Base-by-base conservation (phyloP, 53 echinoderm and acorn worm species). In the Temnopleurus reevesii region DNA sequence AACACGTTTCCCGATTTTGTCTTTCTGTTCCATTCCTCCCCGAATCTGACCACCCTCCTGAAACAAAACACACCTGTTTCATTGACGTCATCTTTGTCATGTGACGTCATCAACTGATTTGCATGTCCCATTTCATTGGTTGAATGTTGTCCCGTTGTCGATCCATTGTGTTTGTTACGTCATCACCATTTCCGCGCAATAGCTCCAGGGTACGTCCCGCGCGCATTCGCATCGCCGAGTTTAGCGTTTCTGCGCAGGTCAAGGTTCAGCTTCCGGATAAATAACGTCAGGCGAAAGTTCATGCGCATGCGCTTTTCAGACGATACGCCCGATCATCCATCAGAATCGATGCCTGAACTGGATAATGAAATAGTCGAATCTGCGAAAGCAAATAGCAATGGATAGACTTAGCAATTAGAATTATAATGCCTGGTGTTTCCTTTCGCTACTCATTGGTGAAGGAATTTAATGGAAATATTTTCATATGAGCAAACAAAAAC, bases 291-390 rank as follows among this genome's bases (percentile, higher is more conserved):
- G 23, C 65, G 88, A 46, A 87, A 87, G 53, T 87, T 87, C 47
- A 87, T 87, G 71, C 88, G 88, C 88, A 87, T 87, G 88, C 88
- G 88, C 88, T 87, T 87, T 71, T 87, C 88, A 7, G 88, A 87
- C 71, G 88, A 87, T 87, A 87, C 88, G 3, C 88, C 88, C 54
- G 88, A 87, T 34, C 55, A 64, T 31, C 88, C 88, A 0, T 66
- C 66, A 4, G 88, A 87, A 53, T 87, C 88, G 21, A 30, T 53
- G 65, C 53, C 88, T 21, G 88, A 66, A 12, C 51, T 53, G 8
- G 88, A 65, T 18, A 64, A 87, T 33, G 53, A 87, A 87, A 64
- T 87, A 55, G 23, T 18, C 23, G 66, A 51, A 45, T 66, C 88
- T 66, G 66, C 49, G 23, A 87, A 87, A 21, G 35, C 65, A 34